Evolutionary conservation across 1,140 invertebrate genomes (phyloP), one percentile per base, ranked within the genome.

Genomic region (Nylanderia fulva): DNA sequence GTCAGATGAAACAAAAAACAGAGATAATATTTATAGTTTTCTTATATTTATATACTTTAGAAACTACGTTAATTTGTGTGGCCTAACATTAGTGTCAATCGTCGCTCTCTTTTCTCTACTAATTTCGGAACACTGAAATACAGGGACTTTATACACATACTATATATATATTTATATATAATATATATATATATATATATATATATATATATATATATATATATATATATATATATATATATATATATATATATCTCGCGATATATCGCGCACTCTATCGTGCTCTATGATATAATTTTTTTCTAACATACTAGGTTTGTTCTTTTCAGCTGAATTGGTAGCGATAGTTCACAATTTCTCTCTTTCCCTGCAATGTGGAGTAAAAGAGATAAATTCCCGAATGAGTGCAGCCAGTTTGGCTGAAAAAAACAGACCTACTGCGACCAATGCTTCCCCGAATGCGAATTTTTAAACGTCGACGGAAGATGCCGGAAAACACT

Each of bases 111-210:
- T n/a, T 68, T 39, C 33, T 68, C 33, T 68, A 52, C n/a, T 77
- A 77, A 63, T 66, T 18, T 54, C 24, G 45, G 61, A 68, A 79
- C 48, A 52, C 54, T 72, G 48, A 82, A 27, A 58, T 82, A 82
- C 24, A 58, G 24, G 13, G 24, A 82, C 54, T 72, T 72, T 72
- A 72, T 56, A 52, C 45, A 69, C 45, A 58, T 24, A 72, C 36
- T 71, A 42, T 24, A 29, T 58, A 68, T 52, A 69, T 69, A 18
- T 52, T 33, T 71, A 71, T 15, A 42, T 24, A 29, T 58, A 68
- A n/a, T n/a, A n/a, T n/a, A n/a, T 71, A 42, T 24, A 29, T 58
- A 68, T 71, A 42, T 24, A 29, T 58, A 68, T 71, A 42, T 24
- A 29, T 58, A 68, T 71, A 42, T 24, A 29, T 58, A 68, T 71